Conservation (phyloP, 2,797 vertebrate species). For the Gymnothorax reevesii region DNA sequence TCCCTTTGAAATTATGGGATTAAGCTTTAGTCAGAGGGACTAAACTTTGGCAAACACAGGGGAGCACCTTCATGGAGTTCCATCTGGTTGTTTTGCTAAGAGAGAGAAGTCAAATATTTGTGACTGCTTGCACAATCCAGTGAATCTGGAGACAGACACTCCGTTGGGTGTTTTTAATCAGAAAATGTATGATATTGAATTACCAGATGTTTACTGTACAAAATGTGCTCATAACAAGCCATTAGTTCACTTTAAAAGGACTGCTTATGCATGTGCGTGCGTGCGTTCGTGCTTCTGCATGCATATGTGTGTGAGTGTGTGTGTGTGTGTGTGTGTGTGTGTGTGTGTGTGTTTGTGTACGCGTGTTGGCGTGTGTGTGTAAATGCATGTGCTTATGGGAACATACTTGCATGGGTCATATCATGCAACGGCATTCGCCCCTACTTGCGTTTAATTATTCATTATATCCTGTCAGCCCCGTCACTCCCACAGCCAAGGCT, state of each 20-base stretch:
- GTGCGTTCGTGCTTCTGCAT: no score
- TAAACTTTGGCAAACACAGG: neutral
- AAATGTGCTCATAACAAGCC: neutral
- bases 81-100: neutral
- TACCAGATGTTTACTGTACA: neutral
- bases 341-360: neutral
- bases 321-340: no score
- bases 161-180: neutral
- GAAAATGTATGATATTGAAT: neutral
- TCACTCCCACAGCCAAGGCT: constrained; percentile 18
- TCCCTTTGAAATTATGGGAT: neutral
- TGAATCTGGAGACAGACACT: neutral
- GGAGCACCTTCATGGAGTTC: neutral
- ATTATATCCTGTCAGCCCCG: constrained; percentile 41
- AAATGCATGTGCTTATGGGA: neutral
- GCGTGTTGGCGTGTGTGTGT: neutral
- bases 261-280: neutral
- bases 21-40: neutral
- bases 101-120: neutral
- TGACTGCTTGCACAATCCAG: neutral
- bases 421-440: neutral
- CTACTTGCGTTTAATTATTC: constrained; percentile 44
- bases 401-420: neutral
- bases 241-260: neutral
- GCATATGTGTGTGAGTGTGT: no score